Base-by-base conservation (phyloP, 2,888 invertebrate species). In the Poecilus cupreus region DNA sequence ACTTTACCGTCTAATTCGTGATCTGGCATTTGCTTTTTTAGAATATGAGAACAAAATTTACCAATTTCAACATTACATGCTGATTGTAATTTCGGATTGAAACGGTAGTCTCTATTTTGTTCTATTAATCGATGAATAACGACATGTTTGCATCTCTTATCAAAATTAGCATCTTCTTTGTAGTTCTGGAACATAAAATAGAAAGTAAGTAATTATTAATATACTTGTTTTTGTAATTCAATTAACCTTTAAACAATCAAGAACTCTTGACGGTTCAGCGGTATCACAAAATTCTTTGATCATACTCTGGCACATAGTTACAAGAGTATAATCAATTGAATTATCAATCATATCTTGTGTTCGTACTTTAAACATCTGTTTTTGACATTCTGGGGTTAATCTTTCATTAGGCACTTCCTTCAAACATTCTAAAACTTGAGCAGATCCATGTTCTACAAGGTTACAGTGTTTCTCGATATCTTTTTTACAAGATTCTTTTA, bases 101-200 rank as follows among this genome's bases (percentile, higher is more conserved):
- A 94, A 82, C 97, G 93, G 86, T 95, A 96, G 89, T 98, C 98
- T 82, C 94, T 93, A 87, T 96, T 96, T 88, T 96, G 96, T 88
- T 97, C 96, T 83, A 96, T 94, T 93, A 97, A 94, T 84, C 98
- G 92, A 87, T 95, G 94, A 0, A 96, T 92, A n/a, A 98, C 94
- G 16, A 97, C 93, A 78, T 93, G 90, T 87, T 95, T 94, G 87
- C 98, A 98, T 83, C 94, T 94, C 80, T 94, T 92, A 87, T 96
- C 96, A 89, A 98, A 98, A 18, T 92, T 92, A 0, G 92, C 90
- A 85, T 96, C 94, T 86, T 96, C 94, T 85, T 94, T 95, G 87
- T 95, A 93, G 82, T 90, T 91, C 92, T 32, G 32, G 4, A 32
- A 32, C n/a, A n/a, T n/a, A n/a, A n/a, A n/a, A n/a, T 32, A 32